These are phyloP conservation scores for Salpingus planirostris DNA, from an alignment of 2,888 invertebrate genomes.

Conservation along the genomic window DNA sequence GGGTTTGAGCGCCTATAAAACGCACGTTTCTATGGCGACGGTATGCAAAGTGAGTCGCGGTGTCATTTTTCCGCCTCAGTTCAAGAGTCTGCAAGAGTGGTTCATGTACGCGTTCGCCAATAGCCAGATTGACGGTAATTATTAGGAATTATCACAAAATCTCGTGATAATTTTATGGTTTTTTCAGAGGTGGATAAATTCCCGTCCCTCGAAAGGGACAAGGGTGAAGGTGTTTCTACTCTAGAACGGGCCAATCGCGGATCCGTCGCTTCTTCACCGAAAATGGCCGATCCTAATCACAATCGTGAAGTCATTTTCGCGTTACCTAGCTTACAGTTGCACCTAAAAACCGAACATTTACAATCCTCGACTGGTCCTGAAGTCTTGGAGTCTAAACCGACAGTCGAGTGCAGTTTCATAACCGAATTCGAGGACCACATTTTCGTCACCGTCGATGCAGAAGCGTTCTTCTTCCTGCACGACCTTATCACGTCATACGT, in stretches of 20 bases:
- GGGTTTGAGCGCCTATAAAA: conserved; percentile 60
- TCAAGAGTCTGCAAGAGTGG: conserved; percentile 91
- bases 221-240: conserved; percentile 49
- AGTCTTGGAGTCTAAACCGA: conserved; percentile 67
- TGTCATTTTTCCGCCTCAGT: conserved; percentile 90
- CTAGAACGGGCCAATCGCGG: conserved; percentile 47
- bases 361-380: conserved; percentile 69
- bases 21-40: conserved; percentile 86
- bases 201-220: conserved; percentile 77
- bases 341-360: conserved; percentile 85
- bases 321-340: conserved; percentile 83
- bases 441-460: conserved; percentile 95
- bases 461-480: conserved; percentile 95
- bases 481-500: conserved; percentile 94
- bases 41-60: conserved; percentile 88
- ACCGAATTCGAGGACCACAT: conserved; percentile 99
- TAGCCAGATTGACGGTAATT: conserved; percentile 86
- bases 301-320: conserved; percentile 95
- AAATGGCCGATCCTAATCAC: conserved; percentile 70
- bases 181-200: conserved; percentile 76
- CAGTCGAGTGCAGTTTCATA: conserved; percentile 93
- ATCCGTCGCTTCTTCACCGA: conserved; percentile 40
- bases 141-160: no score
- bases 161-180: conserved; percentile 10
- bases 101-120: conserved; percentile 94